Evolutionary conservation across 2,113 vertebrate species (phyloP).

Genomic region (Cyanocitta stelleri): DNA sequence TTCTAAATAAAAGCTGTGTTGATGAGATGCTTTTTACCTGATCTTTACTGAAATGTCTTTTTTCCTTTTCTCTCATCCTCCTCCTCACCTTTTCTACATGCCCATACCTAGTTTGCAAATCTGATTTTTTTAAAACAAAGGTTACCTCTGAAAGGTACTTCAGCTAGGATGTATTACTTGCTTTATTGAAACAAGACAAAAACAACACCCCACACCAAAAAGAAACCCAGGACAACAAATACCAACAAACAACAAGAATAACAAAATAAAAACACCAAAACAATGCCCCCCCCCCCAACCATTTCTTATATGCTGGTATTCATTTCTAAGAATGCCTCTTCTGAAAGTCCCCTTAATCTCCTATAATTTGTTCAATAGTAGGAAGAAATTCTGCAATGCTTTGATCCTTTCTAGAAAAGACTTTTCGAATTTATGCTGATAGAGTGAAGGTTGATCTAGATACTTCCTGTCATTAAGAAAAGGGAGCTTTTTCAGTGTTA

Average conservation of each 20-base stretch:
- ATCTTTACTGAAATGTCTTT: neutral
- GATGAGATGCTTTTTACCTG: neutral
- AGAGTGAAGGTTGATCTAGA: neutral
- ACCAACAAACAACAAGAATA: neutral
- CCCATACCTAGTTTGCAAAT: neutral
- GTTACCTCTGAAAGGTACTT: neutral
- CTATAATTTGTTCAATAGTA: neutral
- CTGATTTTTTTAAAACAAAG: neutral
- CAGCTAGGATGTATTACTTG: neutral
- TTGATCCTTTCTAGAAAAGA: neutral
- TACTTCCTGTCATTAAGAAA: neutral
- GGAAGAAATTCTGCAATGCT: neutral
- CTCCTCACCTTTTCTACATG: neutral
- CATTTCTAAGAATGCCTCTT: neutral
- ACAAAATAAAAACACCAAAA: neutral
- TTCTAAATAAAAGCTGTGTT: neutral
- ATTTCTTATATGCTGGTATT: neutral
- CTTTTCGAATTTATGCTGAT: neutral
- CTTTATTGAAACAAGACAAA: neutral
- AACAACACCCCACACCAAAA: neutral
- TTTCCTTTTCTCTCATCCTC: neutral
- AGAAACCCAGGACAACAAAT: neutral
- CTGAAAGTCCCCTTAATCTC: neutral
- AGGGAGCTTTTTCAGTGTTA: neutral
- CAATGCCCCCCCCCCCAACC: accelerated